A percentile compares a stretch with the other conserved stretches of the same genome.
These are phyloP conservation scores for Strix uralensis DNA, from an alignment of 2,113 vertebrate species.

Conservation along the genomic window DNA sequence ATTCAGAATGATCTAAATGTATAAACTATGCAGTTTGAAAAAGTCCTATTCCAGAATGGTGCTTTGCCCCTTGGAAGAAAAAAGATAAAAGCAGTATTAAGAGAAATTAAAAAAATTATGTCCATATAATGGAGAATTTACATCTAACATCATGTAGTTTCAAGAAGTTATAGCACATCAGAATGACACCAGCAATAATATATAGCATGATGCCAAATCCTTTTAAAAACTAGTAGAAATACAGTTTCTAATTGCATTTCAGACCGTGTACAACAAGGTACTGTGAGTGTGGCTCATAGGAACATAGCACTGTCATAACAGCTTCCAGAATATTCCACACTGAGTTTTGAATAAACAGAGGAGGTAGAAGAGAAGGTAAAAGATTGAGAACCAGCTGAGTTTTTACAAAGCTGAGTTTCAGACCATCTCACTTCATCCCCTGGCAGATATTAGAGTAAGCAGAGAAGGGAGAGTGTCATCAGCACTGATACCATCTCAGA, in stretches of 20 bases:
- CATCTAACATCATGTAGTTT: background rate
- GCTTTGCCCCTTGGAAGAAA: background rate
- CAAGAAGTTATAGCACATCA: background rate
- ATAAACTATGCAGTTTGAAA: background rate
- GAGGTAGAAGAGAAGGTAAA: background rate
- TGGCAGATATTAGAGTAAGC: background rate
- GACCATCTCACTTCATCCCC: background rate
- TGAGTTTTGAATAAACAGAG: background rate
- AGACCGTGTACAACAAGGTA: background rate
- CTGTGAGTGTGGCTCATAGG: background rate
- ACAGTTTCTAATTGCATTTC: background rate
- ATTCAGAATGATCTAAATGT: background rate
- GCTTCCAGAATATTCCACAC: background rate
- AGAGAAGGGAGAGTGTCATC: background rate
- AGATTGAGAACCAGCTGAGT: background rate
- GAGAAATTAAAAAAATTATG: background rate
- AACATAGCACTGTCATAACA: background rate
- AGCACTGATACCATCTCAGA: background rate
- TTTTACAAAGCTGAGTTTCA: background rate
- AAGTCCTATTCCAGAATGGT: background rate
- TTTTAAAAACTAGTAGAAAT: background rate
- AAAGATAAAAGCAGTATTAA: background rate
- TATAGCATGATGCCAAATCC: background rate
- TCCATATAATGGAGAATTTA: background rate
- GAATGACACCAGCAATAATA: background rate